phyloP scores from a whole-genome alignment of 2,797 vertebrate genomes.

The Danio albolineatus region DNA sequence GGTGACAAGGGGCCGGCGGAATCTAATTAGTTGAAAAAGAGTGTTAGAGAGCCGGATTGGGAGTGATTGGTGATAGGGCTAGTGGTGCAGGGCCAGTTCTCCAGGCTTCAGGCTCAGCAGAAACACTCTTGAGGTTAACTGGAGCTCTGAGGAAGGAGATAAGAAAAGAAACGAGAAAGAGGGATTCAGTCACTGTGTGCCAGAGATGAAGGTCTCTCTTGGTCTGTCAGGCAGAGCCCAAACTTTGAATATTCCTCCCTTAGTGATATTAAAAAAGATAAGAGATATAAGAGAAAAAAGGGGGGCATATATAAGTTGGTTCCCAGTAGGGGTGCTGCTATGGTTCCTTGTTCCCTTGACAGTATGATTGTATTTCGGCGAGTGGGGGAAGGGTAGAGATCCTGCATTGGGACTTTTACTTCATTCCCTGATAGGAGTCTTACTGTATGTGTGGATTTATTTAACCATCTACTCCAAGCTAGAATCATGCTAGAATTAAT shows the following conservation, averaged over 20 bases:
- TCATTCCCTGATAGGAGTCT: too few relatives aligned
- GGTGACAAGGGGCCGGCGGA: constrained; percentile 72
- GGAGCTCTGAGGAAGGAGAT: constrained; percentile 74
- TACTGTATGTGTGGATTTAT: not conserved
- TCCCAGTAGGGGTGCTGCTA: not conserved
- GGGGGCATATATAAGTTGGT: not conserved
- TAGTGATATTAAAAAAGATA: constrained; percentile 4
- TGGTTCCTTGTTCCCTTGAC: too few relatives aligned
- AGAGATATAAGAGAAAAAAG: constrained; percentile 26
- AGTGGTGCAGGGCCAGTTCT: constrained; percentile 29
- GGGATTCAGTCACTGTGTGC: constrained; percentile 65
- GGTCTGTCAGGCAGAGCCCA: constrained; percentile 60
- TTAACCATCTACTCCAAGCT: not conserved
- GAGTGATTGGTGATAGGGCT: constrained; percentile 63
- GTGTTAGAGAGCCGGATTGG: constrained; percentile 68
- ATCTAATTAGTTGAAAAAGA: constrained; percentile 79
- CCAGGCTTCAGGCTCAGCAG: constrained; percentile 43
- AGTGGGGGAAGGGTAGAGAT: too few relatives aligned
- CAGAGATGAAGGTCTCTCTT: constrained; percentile 68
- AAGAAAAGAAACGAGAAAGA: constrained; percentile 63
- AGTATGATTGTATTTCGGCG: too few relatives aligned
- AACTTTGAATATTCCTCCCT: constrained; percentile 63
- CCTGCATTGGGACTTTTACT: too few relatives aligned
- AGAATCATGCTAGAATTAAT: too few relatives aligned
- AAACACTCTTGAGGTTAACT: constrained; percentile 73